Evolutionary conservation across 1,140 invertebrate genomes (phyloP).

Genomic region (Aphelenchoides fujianensis): DNA sequence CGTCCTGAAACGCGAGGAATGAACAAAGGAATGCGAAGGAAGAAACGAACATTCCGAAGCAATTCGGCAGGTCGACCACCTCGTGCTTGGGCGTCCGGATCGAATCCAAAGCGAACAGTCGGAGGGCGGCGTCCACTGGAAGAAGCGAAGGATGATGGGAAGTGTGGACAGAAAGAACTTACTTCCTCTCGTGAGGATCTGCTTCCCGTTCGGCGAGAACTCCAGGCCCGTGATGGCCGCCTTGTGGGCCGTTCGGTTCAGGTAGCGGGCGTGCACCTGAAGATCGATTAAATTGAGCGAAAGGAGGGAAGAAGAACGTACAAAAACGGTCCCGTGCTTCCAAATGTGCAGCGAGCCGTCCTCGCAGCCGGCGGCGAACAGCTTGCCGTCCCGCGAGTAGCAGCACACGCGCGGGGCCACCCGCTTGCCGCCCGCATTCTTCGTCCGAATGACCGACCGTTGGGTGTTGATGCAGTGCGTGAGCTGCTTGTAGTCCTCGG

Average conservation of each 20-base stretch:
- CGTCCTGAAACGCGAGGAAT: constrained; percentile 69
- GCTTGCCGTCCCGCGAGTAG: constrained; percentile 81
- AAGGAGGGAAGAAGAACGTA: too few relatives aligned
- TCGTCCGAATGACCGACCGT: constrained; percentile 81
- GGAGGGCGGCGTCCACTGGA: not conserved
- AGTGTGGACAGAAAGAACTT: too few relatives aligned
- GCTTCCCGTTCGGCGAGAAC: constrained; percentile 82
- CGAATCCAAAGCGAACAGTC: not conserved
- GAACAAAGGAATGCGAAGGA: not conserved
- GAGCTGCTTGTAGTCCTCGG: constrained; percentile 70
- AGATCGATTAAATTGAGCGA: too few relatives aligned
- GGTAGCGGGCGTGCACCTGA: constrained; percentile 67
- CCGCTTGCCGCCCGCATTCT: constrained; percentile 81
- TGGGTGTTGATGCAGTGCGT: constrained; percentile 68
- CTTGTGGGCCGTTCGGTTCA: constrained; percentile 77
- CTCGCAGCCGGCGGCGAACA: constrained; percentile 82
- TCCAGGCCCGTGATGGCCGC: constrained; percentile 78
- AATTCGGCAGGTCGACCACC: not conserved
- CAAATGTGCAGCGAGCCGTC: constrained; percentile 97
- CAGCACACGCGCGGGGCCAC: constrained; percentile 79
- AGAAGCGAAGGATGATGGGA: not conserved
- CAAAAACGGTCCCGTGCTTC: constrained; percentile 77
- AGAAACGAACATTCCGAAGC: not conserved
- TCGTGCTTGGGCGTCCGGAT: not conserved
- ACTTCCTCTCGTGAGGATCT: constrained; percentile 77